phyloP scores from a whole-genome alignment of 2,888 invertebrate species.

The Synergus laeviventris region DNA sequence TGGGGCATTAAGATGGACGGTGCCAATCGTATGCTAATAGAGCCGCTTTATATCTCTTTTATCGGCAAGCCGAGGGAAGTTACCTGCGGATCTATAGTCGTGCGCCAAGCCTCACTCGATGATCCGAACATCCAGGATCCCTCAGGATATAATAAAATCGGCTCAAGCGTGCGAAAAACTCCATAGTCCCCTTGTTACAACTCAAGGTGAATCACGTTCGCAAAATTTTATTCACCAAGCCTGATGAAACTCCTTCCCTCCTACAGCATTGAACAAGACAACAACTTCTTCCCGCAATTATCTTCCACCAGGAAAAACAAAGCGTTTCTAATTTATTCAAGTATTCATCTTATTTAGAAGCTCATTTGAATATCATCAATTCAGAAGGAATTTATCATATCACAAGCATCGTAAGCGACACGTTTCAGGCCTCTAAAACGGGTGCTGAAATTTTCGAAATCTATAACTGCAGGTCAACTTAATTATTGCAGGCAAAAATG shows the following conservation, averaged over 20 bases:
- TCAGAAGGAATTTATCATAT: background rate
- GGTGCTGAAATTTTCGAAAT: too few relatives aligned
- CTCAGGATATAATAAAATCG: conserved; percentile 30
- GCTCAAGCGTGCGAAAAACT: conserved; percentile 35
- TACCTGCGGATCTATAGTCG: conserved; percentile 57
- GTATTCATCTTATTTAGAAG: background rate
- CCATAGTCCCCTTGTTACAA: conserved; percentile 14
- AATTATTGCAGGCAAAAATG: background rate
- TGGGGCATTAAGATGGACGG: conserved; percentile 71
- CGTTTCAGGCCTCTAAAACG: too few relatives aligned
- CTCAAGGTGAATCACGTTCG: conserved; percentile 35
- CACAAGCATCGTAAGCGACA: too few relatives aligned
- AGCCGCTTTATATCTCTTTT: conserved; percentile 66
- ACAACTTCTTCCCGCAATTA: conserved; percentile 12
- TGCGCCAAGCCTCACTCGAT: conserved; percentile 54
- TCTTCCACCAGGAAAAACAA: background rate
- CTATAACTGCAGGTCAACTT: background rate
- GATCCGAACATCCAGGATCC: conserved; percentile 48
- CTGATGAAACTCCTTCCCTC: background rate
- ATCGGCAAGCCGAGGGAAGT: conserved; percentile 56
- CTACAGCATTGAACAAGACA: conserved; percentile 1
- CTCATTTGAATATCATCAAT: conserved; percentile 34
- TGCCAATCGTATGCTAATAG: conserved; percentile 75
- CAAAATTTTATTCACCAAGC: conserved; percentile 27
- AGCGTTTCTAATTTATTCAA: conserved; percentile 3